Base-by-base conservation (phyloP, 1,140 invertebrate genomes). In the Thalassaphorura encarpata region DNA sequence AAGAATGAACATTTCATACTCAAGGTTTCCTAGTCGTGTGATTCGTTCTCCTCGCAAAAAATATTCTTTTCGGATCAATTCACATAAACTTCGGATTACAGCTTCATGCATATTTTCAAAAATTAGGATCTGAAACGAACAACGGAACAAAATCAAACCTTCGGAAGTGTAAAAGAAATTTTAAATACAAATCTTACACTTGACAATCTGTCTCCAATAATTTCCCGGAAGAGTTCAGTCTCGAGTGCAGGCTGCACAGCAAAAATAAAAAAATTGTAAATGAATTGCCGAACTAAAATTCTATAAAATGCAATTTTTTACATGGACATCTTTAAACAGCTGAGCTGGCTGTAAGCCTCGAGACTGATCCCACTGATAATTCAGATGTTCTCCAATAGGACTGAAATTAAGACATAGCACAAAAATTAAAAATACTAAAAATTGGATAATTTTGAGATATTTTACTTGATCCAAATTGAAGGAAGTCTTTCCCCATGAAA, bases 191-290 rank as follows among this genome's bases (percentile, higher is more conserved):
- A n/a, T n/a, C n/a, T n/a, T n/a, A n/a, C n/a, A n/a, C n/a, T n/a
- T n/a, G n/a, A n/a, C n/a, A 13, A 41, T 56, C n/a, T 16, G n/a
- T 23, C 40, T 28, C 58, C 57, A 33, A 63, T 54, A 13, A 54
- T 24, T 18, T 53, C 50, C 3, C 31, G 21, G 40, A 52, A 63
- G 24, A 63, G 26, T 18, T 63, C 61, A 18, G 61, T 49, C 28
- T 56, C 41, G 3, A 63, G 33, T 11, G 58, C 43, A n/a, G 57
- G 57, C 49, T 63, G 57, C 5, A n/a, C n/a, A n/a, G n/a, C n/a
- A n/a, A n/a, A n/a, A n/a, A n/a, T n/a, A n/a, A n/a, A n/a, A n/a
- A n/a, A n/a, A n/a, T n/a, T n/a, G n/a, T n/a, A n/a, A n/a, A n/a
- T n/a, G n/a, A n/a, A n/a, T n/a, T n/a, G n/a, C n/a, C n/a, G n/a